These are phyloP conservation scores for Drosophila elegans DNA, from an alignment of 1,140 invertebrate species.

Conservation along the genomic window DNA sequence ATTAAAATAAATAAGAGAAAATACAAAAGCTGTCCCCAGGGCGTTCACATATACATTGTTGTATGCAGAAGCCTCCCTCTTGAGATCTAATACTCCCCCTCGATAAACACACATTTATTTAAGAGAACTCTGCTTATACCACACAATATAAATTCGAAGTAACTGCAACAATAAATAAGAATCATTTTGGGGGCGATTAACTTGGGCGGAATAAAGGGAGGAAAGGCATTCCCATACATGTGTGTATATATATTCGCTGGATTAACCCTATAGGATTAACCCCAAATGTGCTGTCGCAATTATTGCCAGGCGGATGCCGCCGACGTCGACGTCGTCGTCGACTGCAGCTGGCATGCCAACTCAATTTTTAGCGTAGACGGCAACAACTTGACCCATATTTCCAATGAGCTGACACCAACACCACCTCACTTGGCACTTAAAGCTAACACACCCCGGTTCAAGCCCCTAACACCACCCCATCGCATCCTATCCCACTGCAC, in stretches of 20 bases:
- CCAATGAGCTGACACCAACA: slow-evolving; percentile 60
- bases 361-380: slow-evolving; percentile 80
- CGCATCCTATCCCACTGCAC: slow-evolving; percentile 33
- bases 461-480: neutral
- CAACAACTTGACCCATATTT: slow-evolving; percentile 83
- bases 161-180: slow-evolving; percentile 55
- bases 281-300: slow-evolving; percentile 78
- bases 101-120: slow-evolving; percentile 16
- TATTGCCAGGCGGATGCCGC: slow-evolving; percentile 70
- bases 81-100: neutral
- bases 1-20: slow-evolving; percentile 9
- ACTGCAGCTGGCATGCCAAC: slow-evolving; percentile 58
- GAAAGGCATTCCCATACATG: slow-evolving; percentile 31
- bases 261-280: slow-evolving; percentile 73
- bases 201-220: neutral
- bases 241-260: slow-evolving; percentile 37
- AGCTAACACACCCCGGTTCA: slow-evolving; percentile 57
- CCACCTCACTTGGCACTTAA: slow-evolving; percentile 65
- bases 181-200: slow-evolving; percentile 50
- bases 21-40: neutral
- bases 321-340: slow-evolving; percentile 24
- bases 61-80: neutral
- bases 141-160: slow-evolving; percentile 38
- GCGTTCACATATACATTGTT: no score
- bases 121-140: slow-evolving; percentile 5